Base-by-base conservation (phyloP, 2,888 invertebrate species). In the Zygaena filipendulae region DNA sequence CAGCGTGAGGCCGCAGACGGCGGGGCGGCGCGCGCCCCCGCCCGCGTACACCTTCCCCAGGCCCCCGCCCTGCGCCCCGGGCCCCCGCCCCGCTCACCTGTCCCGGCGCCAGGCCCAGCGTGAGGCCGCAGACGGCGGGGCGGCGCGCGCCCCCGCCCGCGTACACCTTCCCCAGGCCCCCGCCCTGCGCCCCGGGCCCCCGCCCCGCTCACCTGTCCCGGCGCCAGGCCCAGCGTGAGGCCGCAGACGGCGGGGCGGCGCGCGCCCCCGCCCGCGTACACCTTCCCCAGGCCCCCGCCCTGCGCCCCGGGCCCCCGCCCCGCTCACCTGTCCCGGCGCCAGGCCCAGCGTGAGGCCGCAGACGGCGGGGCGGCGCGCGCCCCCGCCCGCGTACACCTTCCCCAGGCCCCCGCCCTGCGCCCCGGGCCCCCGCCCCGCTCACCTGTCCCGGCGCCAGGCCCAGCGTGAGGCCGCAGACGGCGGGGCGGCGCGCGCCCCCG, bases 11-110 rank as follows among this genome's bases (percentile, higher is more conserved):
- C 56, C 52, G 12, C 59, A 35, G 0, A 83, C 69, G 0, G 83
- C 83, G 0, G 63, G 45, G 38, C 47, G 49, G 19, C 26, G 59
- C 1, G 70, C 71, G n/a, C n/a, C n/a, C n/a, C n/a, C n/a, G n/a
- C n/a, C n/a, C n/a, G n/a, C n/a, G 58, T 75, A 81, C 35, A 69
- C 70, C 53, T 85, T 85, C 32, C 77, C 59, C 24, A 87, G 63
- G 36, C 63, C 62, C 39, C 81, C 66, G 36, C 82, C 71, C n/a
- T n/a, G n/a, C n/a, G n/a, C n/a, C n/a, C n/a, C 69, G 49, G 86
- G 83, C 19, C 66, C 52, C 31, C 35, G 22, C 36, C 40, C 16
- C 16, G 63, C 29, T 82, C 50, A 80, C 81, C 70, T 80, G 67
- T 35, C 79, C 81, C 0, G 70, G 51, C 10, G 79, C 71, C 5